Base-by-base conservation (phyloP, 2,888 invertebrate species). In the Aphodius granarius region DNA sequence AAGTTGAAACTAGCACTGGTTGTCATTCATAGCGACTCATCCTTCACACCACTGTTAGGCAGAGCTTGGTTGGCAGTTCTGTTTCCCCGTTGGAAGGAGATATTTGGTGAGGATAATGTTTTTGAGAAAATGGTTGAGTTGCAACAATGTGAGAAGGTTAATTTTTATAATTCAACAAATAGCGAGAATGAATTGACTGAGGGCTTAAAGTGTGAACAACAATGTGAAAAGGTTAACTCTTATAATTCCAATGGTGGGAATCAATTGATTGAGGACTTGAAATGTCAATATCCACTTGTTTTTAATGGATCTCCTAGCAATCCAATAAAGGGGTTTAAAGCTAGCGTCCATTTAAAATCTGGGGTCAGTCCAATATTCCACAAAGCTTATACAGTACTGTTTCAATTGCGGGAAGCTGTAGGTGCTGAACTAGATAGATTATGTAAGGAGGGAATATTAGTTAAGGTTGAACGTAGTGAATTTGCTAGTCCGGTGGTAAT, bases 401-500 rank as follows among this genome's bases (percentile, higher is more conserved):
- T 19, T 18, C 19, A 18, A 9, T 13, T 72, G 18, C 16, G 63
- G 62, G 18, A 17, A 5, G 72, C 16, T 13, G 18, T 62, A 9
- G 43, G 19, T 15, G 63, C 17, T 19, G 71, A 62, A 62, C 17
- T 62, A 18, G 62, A 71, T 63, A 23, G 16, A 9, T 62, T 20
- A 16, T 23, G 23, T 23, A 23, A 23, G 23, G 23, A 23, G 6
- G 6, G 6, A 23, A 64, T 72, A 16, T 18, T 72, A 20, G 23
- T 6, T 13, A 20, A 63, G 4, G 13, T 17, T 19, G 6, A 72
- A 9, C 9, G 20, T 6, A 72, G 72, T 21, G 64, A 72, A 20
- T 72, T 21, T 63, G 64, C 72, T 64, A 72, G 64, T 64, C 63
- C 72, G n/a, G 65, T 72, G 5, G 64, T 72, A 9, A 17, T 64